Evolutionary conservation across 2,888 invertebrate species (phyloP).

Genomic region (Hemistola chrysoprasaria): DNA sequence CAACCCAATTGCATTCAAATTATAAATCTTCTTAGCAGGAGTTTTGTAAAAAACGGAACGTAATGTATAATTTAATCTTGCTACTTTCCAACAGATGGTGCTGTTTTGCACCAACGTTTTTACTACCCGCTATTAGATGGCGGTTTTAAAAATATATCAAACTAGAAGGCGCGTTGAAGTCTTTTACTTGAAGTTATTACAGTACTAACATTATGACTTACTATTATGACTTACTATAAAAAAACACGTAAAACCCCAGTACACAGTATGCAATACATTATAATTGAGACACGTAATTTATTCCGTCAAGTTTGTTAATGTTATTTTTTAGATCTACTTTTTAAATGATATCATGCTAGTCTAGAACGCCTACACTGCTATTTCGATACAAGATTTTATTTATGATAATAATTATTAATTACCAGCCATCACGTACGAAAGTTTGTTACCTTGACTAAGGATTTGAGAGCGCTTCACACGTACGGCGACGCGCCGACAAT

Average conservation of each 20-base stretch:
- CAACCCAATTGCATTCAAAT: no score
- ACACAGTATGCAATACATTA: no score
- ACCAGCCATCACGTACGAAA: no score
- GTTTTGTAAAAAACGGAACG: background rate
- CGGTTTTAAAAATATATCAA: no score
- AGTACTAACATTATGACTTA: no score
- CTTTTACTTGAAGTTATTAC: constrained; percentile 18
- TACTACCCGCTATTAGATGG: constrained; percentile 4
- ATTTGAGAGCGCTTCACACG: no score
- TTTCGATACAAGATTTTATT: no score
- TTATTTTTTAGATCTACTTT: constrained; percentile 16
- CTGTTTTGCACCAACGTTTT: background rate
- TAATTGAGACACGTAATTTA: constrained; percentile 1
- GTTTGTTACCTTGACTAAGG: no score
- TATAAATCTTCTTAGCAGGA: no score
- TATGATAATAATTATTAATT: no score
- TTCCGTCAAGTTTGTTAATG: constrained; percentile 5
- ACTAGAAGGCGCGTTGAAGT: constrained; percentile 22
- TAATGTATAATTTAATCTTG: background rate
- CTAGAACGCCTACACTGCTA: constrained; percentile 8
- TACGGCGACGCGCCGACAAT: no score
- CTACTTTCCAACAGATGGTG: constrained; percentile 8
- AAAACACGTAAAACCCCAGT: background rate
- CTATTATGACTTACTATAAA: no score
- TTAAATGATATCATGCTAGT: constrained; percentile 4